Conservation (phyloP, 2,797 vertebrate species). For the Lagocephalus sceleratus region DNA sequence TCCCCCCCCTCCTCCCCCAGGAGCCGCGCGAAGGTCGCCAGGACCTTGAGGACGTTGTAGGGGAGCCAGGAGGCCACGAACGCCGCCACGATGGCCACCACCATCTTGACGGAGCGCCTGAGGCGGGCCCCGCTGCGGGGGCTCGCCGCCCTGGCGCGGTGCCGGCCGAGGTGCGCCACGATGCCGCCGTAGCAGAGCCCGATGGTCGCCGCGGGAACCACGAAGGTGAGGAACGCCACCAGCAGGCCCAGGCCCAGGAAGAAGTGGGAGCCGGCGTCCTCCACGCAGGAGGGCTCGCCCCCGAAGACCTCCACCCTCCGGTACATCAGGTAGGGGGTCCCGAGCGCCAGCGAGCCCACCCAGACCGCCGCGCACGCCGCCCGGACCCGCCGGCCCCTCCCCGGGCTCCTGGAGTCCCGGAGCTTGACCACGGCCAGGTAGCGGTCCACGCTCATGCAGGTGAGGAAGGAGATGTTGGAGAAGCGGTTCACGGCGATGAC, state of each 20-base stretch:
- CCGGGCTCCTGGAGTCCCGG: slow-evolving; percentile 69
- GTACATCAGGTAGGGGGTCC: slow-evolving; percentile 72
- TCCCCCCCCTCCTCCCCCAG: slow-evolving; percentile 16
- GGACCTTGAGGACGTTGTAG: slow-evolving; percentile 76
- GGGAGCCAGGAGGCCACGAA: slow-evolving; percentile 88
- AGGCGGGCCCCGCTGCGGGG: slow-evolving; percentile 60
- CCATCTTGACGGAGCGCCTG: slow-evolving; percentile 81
- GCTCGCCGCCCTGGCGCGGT: slow-evolving; percentile 48
- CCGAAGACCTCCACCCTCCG: slow-evolving; percentile 34
- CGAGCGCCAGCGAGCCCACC: slow-evolving; percentile 74
- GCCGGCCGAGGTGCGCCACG: slow-evolving; percentile 69
- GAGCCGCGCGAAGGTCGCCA: slow-evolving; percentile 57
- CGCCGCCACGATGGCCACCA: slow-evolving; percentile 77
- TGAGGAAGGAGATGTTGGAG: slow-evolving; percentile 87
- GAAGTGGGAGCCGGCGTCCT: slow-evolving; percentile 44
- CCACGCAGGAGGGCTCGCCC: slow-evolving; percentile 48
- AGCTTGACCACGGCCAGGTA: slow-evolving; percentile 82
- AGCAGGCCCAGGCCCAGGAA: slow-evolving; percentile 68
- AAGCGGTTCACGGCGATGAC: slow-evolving; percentile 82
- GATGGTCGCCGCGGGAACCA: slow-evolving; percentile 78
- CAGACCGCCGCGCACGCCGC: slow-evolving; percentile 73
- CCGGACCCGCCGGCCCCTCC: slow-evolving; percentile 61
- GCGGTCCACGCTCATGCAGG: slow-evolving; percentile 86
- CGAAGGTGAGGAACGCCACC: slow-evolving; percentile 76
- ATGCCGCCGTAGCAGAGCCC: slow-evolving; percentile 82